Evolutionary conservation across 2,888 invertebrate species (phyloP), one percentile per base, ranked within the genome.

Genomic region (Dolomedes plantarius): DNA sequence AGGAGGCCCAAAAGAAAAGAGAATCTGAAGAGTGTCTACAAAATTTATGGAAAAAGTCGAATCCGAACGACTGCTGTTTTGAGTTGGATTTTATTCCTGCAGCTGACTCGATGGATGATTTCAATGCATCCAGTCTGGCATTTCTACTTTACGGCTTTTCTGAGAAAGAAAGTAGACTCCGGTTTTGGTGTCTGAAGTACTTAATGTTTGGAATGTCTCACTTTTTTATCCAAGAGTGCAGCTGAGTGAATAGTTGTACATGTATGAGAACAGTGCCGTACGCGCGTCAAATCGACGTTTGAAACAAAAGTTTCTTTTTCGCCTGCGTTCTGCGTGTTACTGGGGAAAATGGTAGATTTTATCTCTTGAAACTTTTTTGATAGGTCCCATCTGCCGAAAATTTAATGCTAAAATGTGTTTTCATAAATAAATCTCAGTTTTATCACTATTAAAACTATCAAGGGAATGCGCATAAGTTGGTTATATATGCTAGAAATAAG

Each of bases 71-170:
- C 56, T 56, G 56, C 56, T 56, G 56, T 56, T 56, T 56, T 56
- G 56, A 56, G 56, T 19, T 2, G 23, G 56, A 23, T 56, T 56
- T 56, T 56, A 56, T 56, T 56, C 16, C 56, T 56, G 56, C 56
- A 56, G 56, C 56, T 56, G 56, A 56, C 56, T 56, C 56, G 56
- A 56, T 56, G 56, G 56, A 23, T 56, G 56, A 56, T 56, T 56
- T 56, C 56, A 1, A 56, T 56, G 23, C 56, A 56, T 56, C 56
- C 56, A 56, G 56, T 56, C 56, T 56, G 23, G 23, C 56, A 56
- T 56, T 56, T 56, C 19, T 23, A 56, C 56, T 56, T 56, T 56
- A 56, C 56, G 23, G 19, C 56, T 56, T 56, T 56, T 23, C 23
- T 23, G 19, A 23, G 56, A 56, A 56, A 56, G 56, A 56, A 23